Base-by-base conservation (phyloP, 2,888 invertebrate species). In the Charanyca ferruginea region DNA sequence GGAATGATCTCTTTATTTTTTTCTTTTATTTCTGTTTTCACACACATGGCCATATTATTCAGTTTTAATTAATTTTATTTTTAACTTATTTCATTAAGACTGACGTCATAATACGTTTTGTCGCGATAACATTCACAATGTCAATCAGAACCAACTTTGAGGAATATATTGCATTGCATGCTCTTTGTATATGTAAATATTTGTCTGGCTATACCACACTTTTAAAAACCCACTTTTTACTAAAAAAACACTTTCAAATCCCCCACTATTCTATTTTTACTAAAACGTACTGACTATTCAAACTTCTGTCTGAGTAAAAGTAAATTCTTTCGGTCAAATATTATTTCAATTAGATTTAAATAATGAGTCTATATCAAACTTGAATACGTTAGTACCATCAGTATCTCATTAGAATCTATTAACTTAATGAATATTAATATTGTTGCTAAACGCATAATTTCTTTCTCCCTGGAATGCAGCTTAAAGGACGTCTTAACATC, bases 401-500 rank as follows among this genome's bases (percentile, higher is more conserved):
- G 60, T 42, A 38, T 64, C 51, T 66, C 45, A 61, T 66, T 52
- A 20, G 8, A 20, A 5, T 42, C 13, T 25, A n/a, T 23, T 18
- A 52, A 47, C 5, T 18, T 6, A 45, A 54, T 66, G 28, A 42
- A 48, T 62, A 58, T 53, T 20, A 45, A 60, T 23, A 77, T 65
- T 81, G 74, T 86, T 83, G 85, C 85, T 74, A 81, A 84, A 81
- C 63, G 77, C 77, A 79, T 79, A 86, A 87, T 87, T 84, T 83
- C 73, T 83, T 75, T 82, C 80, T 85, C 85, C 83, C 87, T 77
- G 95, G 95, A 94, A 94, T 94, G 95, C 95, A 95, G 95, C 95
- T 93, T 95, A 95, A 94, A 80, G 91, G 90, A 87, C 84, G 85
- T 88, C 87, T 90, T 90, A 90, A 91, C 89, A 83, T 79, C 86